Evolutionary conservation across 2,113 vertebrate genomes (phyloP).

Genomic region (Chaetops frenatus): DNA sequence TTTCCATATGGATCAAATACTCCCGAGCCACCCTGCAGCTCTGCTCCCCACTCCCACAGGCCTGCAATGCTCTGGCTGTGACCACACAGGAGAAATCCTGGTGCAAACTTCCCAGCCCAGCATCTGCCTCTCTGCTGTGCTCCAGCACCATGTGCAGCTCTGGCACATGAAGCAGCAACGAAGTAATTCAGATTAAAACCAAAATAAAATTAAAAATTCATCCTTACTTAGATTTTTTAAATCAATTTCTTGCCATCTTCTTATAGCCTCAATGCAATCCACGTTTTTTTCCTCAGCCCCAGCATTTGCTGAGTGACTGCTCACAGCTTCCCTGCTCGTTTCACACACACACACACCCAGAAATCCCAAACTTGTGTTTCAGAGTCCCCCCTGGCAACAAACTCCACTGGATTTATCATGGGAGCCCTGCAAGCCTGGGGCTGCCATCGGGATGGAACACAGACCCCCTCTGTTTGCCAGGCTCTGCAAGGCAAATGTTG

Average conservation of each 20-base stretch:
- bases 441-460: conserved; percentile 39
- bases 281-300: background rate
- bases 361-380: background rate
- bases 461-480: conserved; percentile 38
- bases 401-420: background rate
- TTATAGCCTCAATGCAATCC: background rate
- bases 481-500: conserved; percentile 57
- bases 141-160: background rate
- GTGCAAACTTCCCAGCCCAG: background rate
- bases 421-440: background rate
- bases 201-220: background rate
- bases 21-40: background rate
- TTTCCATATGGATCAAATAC: conserved; percentile 24
- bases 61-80: background rate
- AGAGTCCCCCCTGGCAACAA: background rate
- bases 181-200: background rate
- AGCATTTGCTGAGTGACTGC: background rate
- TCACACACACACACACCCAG: background rate
- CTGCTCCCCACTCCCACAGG: background rate
- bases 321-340: background rate
- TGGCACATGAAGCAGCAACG: background rate
- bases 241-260: background rate
- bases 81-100: background rate
- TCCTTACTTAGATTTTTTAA: background rate
- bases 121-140: background rate